Conservation (phyloP, 2,797 vertebrate genomes). For the Lepus oiostolus region DNA sequence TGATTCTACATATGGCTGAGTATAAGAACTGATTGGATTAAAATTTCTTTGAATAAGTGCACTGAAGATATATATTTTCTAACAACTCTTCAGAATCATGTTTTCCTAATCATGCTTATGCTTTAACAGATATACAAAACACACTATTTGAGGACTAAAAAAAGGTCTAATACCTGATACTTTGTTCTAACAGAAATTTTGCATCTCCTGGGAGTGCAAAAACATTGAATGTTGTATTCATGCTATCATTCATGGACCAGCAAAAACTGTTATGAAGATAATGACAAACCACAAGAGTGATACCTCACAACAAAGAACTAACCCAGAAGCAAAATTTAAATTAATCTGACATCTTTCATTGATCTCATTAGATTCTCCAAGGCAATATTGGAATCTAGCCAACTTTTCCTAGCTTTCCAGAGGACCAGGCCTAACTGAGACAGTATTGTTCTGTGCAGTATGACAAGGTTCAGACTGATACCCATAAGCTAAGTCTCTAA, state of each 20-base stretch:
- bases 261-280: not conserved
- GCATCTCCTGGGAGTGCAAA: not conserved
- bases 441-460: not conserved
- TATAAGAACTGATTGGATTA: not conserved
- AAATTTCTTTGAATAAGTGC: not conserved
- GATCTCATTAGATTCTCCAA: conserved; percentile 9
- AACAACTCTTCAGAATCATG: not conserved
- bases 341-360: conserved; percentile 16
- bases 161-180: not conserved
- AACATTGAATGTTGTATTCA: not conserved
- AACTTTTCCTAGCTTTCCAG: not conserved
- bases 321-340: not conserved
- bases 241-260: not conserved
- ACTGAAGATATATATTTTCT: not conserved
- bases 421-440: not conserved
- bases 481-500: not conserved
- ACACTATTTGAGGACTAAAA: conserved; percentile 2
- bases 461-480: not conserved
- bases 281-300: not conserved
- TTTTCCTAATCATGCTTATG: not conserved
- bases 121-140: not conserved
- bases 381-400: not conserved
- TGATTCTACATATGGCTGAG: not conserved
- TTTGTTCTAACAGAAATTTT: conserved; percentile 5
- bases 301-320: conserved; percentile 15